These are phyloP conservation scores for Drosophila trichaetosa DNA, from an alignment of 2,888 invertebrate species.

Conservation along the genomic window DNA sequence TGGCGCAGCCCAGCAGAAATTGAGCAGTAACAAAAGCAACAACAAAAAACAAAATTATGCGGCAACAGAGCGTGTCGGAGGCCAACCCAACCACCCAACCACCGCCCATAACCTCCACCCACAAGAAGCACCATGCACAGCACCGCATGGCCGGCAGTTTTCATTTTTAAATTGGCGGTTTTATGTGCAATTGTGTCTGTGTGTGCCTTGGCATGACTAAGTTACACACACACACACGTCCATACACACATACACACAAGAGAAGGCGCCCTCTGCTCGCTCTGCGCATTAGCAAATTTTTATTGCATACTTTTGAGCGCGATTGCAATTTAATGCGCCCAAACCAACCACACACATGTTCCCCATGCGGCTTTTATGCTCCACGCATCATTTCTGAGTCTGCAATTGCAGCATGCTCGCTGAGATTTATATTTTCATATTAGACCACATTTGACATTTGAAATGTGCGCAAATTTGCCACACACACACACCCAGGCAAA, in stretches of 20 bases:
- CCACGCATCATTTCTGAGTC: slow-evolving; percentile 67
- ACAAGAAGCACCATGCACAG: slow-evolving; percentile 5
- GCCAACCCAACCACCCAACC: slow-evolving; percentile 3
- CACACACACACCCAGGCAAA: slow-evolving; percentile 3
- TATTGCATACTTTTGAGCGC: slow-evolving; percentile 79
- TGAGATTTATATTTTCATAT: slow-evolving; percentile 69
- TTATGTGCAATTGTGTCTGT: slow-evolving; percentile 70
- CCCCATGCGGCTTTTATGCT: slow-evolving; percentile 79
- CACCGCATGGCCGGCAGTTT: slow-evolving; percentile 70
- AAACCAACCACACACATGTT: slow-evolving; percentile 37
- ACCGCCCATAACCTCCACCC: background rate
- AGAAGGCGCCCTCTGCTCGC: slow-evolving; percentile 29
- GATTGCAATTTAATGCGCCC: slow-evolving; percentile 81
- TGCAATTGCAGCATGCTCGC: slow-evolving; percentile 50
- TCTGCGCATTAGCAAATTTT: slow-evolving; percentile 79
- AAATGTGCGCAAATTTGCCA: slow-evolving; percentile 45
- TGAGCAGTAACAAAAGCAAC: slow-evolving; percentile 74
- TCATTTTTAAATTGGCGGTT: slow-evolving; percentile 81
- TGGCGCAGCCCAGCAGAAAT: slow-evolving; percentile 54
- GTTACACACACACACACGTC: slow-evolving; percentile 39
- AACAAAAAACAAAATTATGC: slow-evolving; percentile 69
- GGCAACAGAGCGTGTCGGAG: slow-evolving; percentile 60
- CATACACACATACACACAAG: slow-evolving; percentile 6
- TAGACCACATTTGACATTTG: slow-evolving; percentile 43
- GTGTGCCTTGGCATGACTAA: slow-evolving; percentile 44